Evolutionary conservation across 2,113 vertebrate species (phyloP).

Genomic region (Leptobrachium leishanense): DNA sequence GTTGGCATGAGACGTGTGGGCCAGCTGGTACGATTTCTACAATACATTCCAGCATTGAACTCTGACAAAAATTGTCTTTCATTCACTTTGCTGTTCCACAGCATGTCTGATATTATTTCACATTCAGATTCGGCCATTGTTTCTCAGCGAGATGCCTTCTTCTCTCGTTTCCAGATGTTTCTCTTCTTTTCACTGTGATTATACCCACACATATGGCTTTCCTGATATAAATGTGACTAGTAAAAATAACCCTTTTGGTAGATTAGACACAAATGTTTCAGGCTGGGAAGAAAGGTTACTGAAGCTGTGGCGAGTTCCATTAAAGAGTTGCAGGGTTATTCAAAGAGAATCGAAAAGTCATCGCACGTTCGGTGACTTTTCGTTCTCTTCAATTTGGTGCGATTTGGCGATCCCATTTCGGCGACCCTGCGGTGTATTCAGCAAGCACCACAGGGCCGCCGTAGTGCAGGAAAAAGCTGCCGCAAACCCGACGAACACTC

Average conservation of each 20-base stretch:
- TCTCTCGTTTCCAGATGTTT: neutral
- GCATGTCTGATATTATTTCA: constrained; percentile 35
- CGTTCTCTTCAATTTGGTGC: no score
- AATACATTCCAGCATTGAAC: constrained; percentile 27
- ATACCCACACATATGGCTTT: neutral
- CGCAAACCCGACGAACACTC: no score
- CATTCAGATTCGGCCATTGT: neutral
- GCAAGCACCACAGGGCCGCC: no score
- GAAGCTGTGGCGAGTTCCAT: neutral
- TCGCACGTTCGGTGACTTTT: no score
- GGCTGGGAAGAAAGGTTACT: neutral
- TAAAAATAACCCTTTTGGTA: neutral
- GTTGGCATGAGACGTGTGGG: constrained; percentile 17
- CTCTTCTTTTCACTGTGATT: neutral
- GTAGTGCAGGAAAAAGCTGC: no score
- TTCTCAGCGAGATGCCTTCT: neutral
- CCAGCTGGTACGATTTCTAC: constrained; percentile 42
- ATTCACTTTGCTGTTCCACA: constrained; percentile 5
- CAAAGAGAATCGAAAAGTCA: no score
- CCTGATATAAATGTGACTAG: constrained; percentile 1
- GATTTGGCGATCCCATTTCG: no score
- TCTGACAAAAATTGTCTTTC: neutral
- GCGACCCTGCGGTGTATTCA: no score
- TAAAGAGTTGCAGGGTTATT: no score
- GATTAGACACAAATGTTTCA: neutral